Base-by-base conservation (phyloP, 2,113 vertebrate species). In the Ctenomys sociabilis region DNA sequence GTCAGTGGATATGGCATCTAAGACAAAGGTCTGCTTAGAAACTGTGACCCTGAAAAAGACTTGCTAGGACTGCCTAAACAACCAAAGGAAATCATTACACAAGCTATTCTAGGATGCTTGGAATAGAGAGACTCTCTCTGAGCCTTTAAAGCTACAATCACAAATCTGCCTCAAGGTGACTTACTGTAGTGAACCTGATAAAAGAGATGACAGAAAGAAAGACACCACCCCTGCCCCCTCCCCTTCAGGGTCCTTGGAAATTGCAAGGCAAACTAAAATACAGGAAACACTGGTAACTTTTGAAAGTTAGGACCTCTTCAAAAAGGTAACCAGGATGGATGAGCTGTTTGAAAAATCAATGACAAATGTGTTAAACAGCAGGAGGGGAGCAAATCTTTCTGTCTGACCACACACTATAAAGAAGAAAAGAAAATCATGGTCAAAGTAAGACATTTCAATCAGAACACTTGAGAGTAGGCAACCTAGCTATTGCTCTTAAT, bases 341-440 rank as follows among this genome's bases (percentile, higher is more conserved):
- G 4, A 93, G 68, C 40, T 85, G 63, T 90, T 35, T 87, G 75
- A 95, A 96, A 97, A 80, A 73, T 73, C 64, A 92, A 91, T 89
- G 84, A 75, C 52, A 88, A 88, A 81, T 0, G n/a, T 26, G 13
- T 88, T 59, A 89, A 93, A 26, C 9, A 91, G 26, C 9, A 89
- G 66, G 37, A 91, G 21, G 40, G 72, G 40, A 57, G 52, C 21
- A 64, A 84, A 84, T 37, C 63, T 21, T 8, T 75, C 63, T 85
- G 49, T 61, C 59, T 94, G 73, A 66, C 17, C 19, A 87, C 54
- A 49, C 2, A 78, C 72, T 63, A 72, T 22, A 30, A 93, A 64
- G 32, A 91, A 43, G 30, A 87, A 37, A 59, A 90, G 35, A 52
- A 96, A 94, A 93, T 54, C 40, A 93, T 49, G 21, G 45, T 90